Evolutionary conservation across 2,888 invertebrate genomes (phyloP), one percentile per base, ranked within the genome.

Genomic region (Fissipunctia ypsillon): DNA sequence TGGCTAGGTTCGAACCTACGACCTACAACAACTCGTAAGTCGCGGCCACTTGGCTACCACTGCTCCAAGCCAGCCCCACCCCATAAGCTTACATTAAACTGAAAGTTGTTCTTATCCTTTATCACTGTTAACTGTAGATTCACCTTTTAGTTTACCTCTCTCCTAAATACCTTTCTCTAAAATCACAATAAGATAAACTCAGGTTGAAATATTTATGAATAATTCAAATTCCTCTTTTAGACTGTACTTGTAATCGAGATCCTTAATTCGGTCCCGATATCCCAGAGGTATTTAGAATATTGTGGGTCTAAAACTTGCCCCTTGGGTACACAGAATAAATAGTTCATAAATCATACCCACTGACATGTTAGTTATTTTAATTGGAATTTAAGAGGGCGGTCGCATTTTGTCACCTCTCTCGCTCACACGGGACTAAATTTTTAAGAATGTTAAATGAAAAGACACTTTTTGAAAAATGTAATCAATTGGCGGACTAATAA

Each of bases 221-320:
- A 65, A 80, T 81, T 75, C 67, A 69, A 66, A 65, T 69, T 31
- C 12, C 41, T 41, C 48, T 75, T 72, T 68, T 57, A 28, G 61
- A 52, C 25, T 56, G 31, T 77, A 16, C 41, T 16, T 38, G 12
- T 63, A 69, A 77, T 71, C 50, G n/a, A 54, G 28, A 64, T 73
- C 60, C 52, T 73, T 72, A 73, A 69, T 80, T 72, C n/a, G 57
- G 64, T 71, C 35, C 35, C 10, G 25, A 70, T 75, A 74, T 80
- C 74, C 73, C 85, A 19, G 43, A 75, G 76, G 80, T 70, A 48
- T 78, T 76, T 68, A 52, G 76, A 57, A 76, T 78, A 76, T 56
- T 69, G 64, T 76, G 64, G 35, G 38, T 45, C 57, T 38, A 64
- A 72, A 70, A 66, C 54, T 10, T 28, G 19, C 28, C 54, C 72